A percentile compares a stretch with the other conserved stretches of the same genome.
These are phyloP conservation scores for Cherax destructor DNA, from an alignment of 1,140 invertebrate species.

Conservation along the genomic window DNA sequence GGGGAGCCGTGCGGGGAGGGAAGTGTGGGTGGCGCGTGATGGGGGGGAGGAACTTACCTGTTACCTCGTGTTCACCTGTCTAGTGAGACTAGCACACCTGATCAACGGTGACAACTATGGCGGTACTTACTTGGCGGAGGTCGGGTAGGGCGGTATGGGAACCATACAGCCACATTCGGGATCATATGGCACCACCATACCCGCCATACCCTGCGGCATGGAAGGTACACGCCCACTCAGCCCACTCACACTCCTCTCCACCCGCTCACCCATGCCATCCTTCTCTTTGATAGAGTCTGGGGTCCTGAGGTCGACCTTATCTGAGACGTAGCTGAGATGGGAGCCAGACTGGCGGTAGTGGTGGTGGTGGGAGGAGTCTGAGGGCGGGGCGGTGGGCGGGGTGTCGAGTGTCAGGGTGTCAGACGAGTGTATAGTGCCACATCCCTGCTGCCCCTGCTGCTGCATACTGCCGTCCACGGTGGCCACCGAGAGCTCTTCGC, in stretches of 20 bases:
- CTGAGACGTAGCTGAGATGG: slow-evolving; percentile 69
- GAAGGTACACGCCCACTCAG: slow-evolving; percentile 59
- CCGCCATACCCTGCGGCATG: slow-evolving; percentile 47
- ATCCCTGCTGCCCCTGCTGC: slow-evolving; percentile 9
- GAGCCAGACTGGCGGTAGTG: slow-evolving; percentile 64
- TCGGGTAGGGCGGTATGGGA: slow-evolving; percentile 68
- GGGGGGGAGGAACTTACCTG: background rate
- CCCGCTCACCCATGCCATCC: slow-evolving; percentile 65
- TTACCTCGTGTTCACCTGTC: background rate
- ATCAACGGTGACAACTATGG: slow-evolving; percentile 3
- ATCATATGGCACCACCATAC: slow-evolving; percentile 63
- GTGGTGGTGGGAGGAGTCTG: slow-evolving; percentile 50
- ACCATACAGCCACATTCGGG: slow-evolving; percentile 66
- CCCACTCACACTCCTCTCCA: slow-evolving; percentile 65
- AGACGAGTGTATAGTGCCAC: slow-evolving; percentile 69
- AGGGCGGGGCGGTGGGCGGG: slow-evolving; percentile 46
- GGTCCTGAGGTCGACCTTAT: slow-evolving; percentile 61
- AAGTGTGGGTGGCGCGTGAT: background rate
- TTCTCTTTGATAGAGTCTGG: slow-evolving; percentile 68
- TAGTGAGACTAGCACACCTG: background rate
- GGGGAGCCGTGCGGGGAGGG: background rate
- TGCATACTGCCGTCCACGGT: slow-evolving; percentile 50
- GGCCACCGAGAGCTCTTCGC: slow-evolving; percentile 52
- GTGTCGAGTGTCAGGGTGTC: slow-evolving; percentile 69
- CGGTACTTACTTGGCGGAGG: slow-evolving; percentile 67